Evolutionary conservation across 2,888 invertebrate genomes (phyloP).

Genomic region (Eupithecia vulgata): DNA sequence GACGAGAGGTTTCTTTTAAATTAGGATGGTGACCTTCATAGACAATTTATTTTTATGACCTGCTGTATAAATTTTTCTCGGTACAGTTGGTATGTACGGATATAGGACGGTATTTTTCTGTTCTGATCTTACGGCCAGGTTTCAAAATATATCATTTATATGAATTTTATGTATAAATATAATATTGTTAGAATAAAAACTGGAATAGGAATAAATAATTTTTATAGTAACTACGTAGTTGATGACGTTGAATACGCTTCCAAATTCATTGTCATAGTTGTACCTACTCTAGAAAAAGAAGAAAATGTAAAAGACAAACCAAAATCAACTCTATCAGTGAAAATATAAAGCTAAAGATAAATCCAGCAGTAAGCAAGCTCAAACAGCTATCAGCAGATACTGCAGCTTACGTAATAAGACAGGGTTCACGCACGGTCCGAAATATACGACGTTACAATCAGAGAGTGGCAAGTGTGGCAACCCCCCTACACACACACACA

Average conservation of each 20-base stretch:
- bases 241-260: not conserved
- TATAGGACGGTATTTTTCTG: not conserved
- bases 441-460: constrained; percentile 75
- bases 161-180: not conserved
- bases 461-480: constrained; percentile 62
- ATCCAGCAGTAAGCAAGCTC: not conserved
- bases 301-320: not conserved
- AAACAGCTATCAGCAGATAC: not conserved
- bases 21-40: constrained; percentile 34
- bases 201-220: not conserved
- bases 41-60: not conserved
- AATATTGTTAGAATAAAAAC: not conserved
- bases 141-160: not conserved
- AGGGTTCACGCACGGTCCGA: constrained; percentile 62
- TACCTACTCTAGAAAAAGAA: not conserved
- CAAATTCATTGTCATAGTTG: not conserved
- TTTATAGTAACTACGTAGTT: not conserved
- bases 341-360: not conserved
- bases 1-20: constrained; percentile 49
- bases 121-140: not conserved
- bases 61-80: not conserved
- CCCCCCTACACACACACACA: constrained; percentile 49
- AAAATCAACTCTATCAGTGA: not conserved
- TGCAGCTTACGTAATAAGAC: constrained; percentile 62
- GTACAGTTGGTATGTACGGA: not conserved